Conservation (phyloP, 2,888 invertebrate genomes). For the Lochmaea capreae region DNA sequence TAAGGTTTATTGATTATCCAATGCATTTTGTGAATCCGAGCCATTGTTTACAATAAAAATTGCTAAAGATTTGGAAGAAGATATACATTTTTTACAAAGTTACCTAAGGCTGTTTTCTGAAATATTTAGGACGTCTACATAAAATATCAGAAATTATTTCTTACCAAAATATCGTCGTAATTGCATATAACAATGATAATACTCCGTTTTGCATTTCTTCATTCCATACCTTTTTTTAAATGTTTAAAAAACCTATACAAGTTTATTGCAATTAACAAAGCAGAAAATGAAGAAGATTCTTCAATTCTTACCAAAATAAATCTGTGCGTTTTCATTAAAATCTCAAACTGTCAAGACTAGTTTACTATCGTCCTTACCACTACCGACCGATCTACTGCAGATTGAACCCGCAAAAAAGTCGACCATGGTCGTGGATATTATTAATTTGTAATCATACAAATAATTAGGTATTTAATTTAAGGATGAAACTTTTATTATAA, state of each 20-base stretch:
- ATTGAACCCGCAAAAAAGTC: too few relatives aligned
- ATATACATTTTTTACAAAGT: not conserved
- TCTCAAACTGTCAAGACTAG: too few relatives aligned
- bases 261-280: not conserved
- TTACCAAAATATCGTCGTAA: not conserved
- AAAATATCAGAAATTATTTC: constrained; percentile 3
- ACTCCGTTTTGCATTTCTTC: not conserved
- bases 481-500: too few relatives aligned
- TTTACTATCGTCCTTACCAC: too few relatives aligned
- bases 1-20: constrained; percentile 12
- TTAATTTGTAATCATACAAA: too few relatives aligned
- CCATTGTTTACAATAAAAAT: constrained; percentile 15
- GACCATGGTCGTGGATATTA: too few relatives aligned
- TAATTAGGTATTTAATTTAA: too few relatives aligned
- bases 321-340: too few relatives aligned
- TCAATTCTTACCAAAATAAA: too few relatives aligned
- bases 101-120: not conserved
- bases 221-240: not conserved
- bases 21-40: constrained; percentile 7
- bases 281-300: too few relatives aligned
- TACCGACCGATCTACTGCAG: too few relatives aligned
- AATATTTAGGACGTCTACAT: not conserved
- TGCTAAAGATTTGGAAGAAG: constrained; percentile 9
- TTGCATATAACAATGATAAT: not conserved
- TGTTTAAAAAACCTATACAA: too few relatives aligned